A percentile compares a stretch with the other conserved stretches of the same genome.
Conservation (phyloP, 2,888 invertebrate species). For the Ophion ventricosus region DNA sequence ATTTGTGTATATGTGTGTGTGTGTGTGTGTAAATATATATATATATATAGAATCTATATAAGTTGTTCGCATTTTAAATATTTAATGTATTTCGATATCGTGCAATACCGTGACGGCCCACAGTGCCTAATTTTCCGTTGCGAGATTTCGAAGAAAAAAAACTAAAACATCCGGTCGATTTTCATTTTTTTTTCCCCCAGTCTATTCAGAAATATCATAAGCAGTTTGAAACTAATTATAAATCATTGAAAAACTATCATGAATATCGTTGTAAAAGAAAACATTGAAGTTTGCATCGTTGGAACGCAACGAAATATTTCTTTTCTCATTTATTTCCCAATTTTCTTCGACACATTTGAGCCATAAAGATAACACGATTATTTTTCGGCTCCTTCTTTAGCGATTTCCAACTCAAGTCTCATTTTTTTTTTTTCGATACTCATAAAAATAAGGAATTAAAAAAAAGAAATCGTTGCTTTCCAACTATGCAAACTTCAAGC, state of each 20-base stretch:
- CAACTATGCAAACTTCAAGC: no score
- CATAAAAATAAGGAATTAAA: no score
- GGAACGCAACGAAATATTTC: no score
- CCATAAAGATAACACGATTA: no score
- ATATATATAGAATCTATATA: slow-evolving; percentile 5
- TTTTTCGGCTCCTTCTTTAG: no score
- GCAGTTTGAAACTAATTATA: not conserved
- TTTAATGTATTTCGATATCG: slow-evolving; percentile 1
- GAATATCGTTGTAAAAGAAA: not conserved
- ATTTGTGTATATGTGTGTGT: not conserved
- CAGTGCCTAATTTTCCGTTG: not conserved
- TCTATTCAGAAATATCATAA: not conserved
- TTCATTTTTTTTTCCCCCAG: not conserved
- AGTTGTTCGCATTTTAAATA: slow-evolving; percentile 2
- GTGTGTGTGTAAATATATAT: not conserved
- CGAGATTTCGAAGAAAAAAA: not conserved
- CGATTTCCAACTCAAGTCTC: no score
- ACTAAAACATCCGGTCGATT: not conserved
- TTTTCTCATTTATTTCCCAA: no score
- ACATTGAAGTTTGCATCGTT: no score
- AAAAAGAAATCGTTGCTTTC: no score
- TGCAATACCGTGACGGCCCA: not conserved
- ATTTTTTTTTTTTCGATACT: no score
- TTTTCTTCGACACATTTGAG: no score
- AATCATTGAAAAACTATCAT: not conserved